phyloP scores from a whole-genome alignment of 2,797 vertebrate genomes.

The Mormyrus hasselquistii region DNA sequence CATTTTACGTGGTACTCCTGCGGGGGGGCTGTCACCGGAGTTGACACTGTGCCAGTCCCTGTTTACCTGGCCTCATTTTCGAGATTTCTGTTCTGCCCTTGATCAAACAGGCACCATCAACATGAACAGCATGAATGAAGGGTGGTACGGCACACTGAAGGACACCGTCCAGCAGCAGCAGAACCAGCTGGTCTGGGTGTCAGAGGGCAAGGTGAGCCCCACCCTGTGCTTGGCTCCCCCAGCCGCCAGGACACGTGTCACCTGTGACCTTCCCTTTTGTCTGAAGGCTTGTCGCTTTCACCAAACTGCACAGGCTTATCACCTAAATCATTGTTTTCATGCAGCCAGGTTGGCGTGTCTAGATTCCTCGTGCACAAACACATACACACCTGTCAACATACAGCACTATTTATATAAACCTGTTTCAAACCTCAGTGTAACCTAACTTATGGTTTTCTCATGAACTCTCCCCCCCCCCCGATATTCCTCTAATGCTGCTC shows the following conservation, averaged over 20 bases:
- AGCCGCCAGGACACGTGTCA: not conserved
- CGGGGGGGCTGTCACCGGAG: not conserved
- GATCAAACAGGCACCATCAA: conserved; percentile 84
- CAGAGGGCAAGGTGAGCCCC: conserved; percentile 89
- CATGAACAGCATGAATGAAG: conserved; percentile 96
- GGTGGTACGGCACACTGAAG: conserved; percentile 94
- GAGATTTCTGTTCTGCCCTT: not conserved
- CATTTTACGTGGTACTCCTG: not conserved
- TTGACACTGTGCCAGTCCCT: not conserved
- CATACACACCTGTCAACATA: not conserved
- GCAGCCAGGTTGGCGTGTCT: not conserved
- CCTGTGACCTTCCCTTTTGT: not conserved
- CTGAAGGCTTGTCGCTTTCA: not conserved
- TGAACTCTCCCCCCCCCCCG: not conserved
- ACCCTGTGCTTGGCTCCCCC: not conserved
- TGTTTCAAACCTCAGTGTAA: not conserved
- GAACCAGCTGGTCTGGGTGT: conserved; percentile 98
- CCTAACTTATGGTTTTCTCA: not conserved
- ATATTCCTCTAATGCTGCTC: not conserved
- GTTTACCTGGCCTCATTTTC: not conserved
- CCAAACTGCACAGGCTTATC: not conserved
- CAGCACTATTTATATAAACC: not conserved
- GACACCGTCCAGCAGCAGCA: conserved; percentile 92
- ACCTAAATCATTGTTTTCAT: not conserved
- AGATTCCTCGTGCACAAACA: not conserved